These are phyloP conservation scores for Hippocampus guttulatus DNA, from an alignment of 2,113 vertebrate genomes.

Conservation along the genomic window DNA sequence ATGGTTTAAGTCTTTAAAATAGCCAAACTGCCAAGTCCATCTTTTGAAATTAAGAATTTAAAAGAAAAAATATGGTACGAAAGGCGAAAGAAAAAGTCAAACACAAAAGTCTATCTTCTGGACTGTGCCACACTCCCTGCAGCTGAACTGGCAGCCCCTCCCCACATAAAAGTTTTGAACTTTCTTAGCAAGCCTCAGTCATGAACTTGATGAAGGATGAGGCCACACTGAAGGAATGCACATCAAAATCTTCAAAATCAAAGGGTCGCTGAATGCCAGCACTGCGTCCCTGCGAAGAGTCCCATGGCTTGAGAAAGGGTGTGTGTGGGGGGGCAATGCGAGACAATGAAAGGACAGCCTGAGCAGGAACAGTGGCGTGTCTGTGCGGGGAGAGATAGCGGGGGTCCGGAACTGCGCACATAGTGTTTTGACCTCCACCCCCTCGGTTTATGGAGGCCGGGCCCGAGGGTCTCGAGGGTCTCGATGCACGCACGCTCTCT, in stretches of 20 bases:
- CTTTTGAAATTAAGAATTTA: conserved; percentile 21
- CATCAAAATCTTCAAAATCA: conserved; percentile 75
- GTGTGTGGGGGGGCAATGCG: not conserved
- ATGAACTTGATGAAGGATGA: conserved; percentile 25
- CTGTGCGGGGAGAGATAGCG: conserved; percentile 58
- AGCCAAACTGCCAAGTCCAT: too few species aligned
- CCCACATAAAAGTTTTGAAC: not conserved
- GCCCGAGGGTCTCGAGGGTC: conserved; percentile 38
- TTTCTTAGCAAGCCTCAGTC: not conserved
- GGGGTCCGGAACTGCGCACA: conserved; percentile 72
- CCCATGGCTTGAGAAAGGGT: conserved; percentile 22
- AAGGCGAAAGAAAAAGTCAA: not conserved
- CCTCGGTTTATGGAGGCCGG: conserved; percentile 50
- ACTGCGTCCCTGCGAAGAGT: conserved; percentile 46
- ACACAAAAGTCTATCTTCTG: too few species aligned
- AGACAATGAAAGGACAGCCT: conserved; percentile 69
- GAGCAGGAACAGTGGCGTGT: conserved; percentile 67
- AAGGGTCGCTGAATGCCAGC: conserved; percentile 46
- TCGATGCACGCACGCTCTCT: conserved; percentile 48
- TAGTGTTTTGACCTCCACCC: conserved; percentile 62
- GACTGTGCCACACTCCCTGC: not conserved
- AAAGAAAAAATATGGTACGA: too few species aligned
- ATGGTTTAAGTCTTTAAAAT: too few species aligned
- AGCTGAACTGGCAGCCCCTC: not conserved
- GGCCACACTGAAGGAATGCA: conserved; percentile 62